phyloP scores from a whole-genome alignment of 2,888 invertebrate genomes.

The Gortyna flavago region DNA sequence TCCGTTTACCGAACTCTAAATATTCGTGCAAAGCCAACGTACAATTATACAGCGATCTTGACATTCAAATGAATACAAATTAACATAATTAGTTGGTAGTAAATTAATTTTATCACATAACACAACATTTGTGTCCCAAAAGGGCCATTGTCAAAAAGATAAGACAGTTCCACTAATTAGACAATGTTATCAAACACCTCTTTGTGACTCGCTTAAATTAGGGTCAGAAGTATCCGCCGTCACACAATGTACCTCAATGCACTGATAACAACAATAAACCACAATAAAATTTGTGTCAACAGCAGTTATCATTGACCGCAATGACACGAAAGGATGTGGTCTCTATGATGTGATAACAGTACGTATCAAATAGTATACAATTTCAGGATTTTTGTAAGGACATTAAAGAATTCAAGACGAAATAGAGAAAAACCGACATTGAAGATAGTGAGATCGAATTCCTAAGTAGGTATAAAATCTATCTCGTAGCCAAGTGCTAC shows the following conservation, averaged over 20 bases:
- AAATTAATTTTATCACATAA: background rate
- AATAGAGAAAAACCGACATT: background rate
- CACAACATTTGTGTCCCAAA: background rate
- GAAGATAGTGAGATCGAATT: background rate
- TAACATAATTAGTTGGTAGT: background rate
- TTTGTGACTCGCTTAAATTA: constrained; percentile 25
- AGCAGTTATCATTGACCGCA: constrained; percentile 42
- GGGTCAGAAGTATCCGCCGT: constrained; percentile 9
- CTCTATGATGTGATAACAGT: constrained; percentile 16
- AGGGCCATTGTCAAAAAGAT: constrained; percentile 12
- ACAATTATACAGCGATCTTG: background rate
- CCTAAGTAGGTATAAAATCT: too few species aligned
- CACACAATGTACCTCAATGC: constrained; percentile 4
- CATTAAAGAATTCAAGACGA: too few species aligned
- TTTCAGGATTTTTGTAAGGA: background rate
- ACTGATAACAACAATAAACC: constrained; percentile 40
- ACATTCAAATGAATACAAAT: constrained; percentile 12
- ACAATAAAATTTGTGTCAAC: constrained; percentile 30
- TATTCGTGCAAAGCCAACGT: background rate
- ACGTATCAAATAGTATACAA: background rate
- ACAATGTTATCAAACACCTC: constrained; percentile 57
- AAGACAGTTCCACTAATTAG: constrained; percentile 39
- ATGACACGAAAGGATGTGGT: constrained; percentile 51
- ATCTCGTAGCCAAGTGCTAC: constrained; percentile 37
- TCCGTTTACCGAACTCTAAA: background rate